Percentiles rank a stretch among this genome's conserved stretches.
phyloP scores from a whole-genome alignment of 2,113 vertebrate genomes.

The Phylloscopus trochilus region DNA sequence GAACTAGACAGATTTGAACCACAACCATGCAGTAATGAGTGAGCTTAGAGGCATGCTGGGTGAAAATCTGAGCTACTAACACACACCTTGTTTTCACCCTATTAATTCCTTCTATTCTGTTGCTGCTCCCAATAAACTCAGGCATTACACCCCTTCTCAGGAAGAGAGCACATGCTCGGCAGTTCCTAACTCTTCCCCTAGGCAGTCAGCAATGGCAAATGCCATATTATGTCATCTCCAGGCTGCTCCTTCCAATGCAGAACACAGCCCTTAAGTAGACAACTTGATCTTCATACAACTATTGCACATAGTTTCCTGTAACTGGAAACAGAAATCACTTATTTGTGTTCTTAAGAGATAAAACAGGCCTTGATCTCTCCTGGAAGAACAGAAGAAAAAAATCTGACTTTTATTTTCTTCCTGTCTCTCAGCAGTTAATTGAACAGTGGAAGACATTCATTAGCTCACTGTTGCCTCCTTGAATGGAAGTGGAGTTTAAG shows the following conservation, averaged over 20 bases:
- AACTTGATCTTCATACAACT: background rate
- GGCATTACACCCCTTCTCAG: background rate
- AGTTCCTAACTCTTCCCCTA: background rate
- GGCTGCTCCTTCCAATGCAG: background rate
- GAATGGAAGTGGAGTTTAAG: background rate
- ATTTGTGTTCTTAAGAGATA: background rate
- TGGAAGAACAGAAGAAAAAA: background rate
- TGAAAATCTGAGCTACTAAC: background rate
- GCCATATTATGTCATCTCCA: background rate
- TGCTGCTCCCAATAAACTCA: background rate
- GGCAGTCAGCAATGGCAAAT: background rate
- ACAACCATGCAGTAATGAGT: background rate
- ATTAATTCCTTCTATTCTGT: background rate
- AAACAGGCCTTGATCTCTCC: background rate
- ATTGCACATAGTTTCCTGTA: background rate
- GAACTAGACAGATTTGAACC: background rate
- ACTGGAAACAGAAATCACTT: background rate
- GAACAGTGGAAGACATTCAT: background rate
- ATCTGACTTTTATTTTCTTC: background rate
- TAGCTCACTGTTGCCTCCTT: background rate
- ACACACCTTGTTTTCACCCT: background rate
- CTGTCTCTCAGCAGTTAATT: background rate
- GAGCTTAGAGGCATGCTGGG: fast-evolving
- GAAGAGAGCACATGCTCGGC: fast-evolving
- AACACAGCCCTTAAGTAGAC: background rate